phyloP scores from a whole-genome alignment of 2,888 invertebrate species.

The Heliconius aoede region DNA sequence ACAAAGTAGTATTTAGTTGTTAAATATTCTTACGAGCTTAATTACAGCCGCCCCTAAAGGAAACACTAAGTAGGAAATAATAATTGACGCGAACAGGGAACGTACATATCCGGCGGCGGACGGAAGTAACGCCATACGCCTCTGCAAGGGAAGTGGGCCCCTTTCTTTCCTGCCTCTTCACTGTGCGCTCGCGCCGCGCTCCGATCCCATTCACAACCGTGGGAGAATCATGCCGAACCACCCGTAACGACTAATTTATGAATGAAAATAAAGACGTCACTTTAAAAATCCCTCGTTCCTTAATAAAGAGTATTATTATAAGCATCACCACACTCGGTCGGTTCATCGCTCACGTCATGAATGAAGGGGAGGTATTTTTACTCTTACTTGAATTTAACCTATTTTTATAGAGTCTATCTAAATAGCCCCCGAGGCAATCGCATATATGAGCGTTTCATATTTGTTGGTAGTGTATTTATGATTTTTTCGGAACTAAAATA shows the following conservation, averaged over 20 bases:
- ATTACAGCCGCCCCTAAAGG: slow-evolving; percentile 60
- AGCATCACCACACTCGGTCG: slow-evolving; percentile 60
- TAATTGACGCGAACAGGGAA: slow-evolving; percentile 76
- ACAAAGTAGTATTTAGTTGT: slow-evolving; percentile 20
- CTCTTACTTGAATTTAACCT: slow-evolving; percentile 58
- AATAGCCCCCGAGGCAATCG: slow-evolving; percentile 41
- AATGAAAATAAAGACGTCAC: slow-evolving; percentile 72
- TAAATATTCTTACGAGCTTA: slow-evolving; percentile 46
- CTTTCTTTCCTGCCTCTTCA: slow-evolving; percentile 72
- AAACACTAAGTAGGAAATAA: slow-evolving; percentile 78
- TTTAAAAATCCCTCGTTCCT: slow-evolving; percentile 56
- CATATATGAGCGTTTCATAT: slow-evolving; percentile 30
- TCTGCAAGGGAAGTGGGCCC: slow-evolving; percentile 76
- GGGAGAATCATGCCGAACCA: slow-evolving; percentile 71
- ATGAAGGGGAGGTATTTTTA: slow-evolving; percentile 68
- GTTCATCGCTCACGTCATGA: slow-evolving; percentile 59
- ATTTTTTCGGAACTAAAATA: slow-evolving; percentile 43
- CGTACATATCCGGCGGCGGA: slow-evolving; percentile 73
- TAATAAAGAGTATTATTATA: slow-evolving; percentile 60
- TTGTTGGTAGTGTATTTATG: slow-evolving; percentile 32
- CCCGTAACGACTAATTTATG: slow-evolving; percentile 70
- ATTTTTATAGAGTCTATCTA: slow-evolving; percentile 57
- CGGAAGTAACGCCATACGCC: slow-evolving; percentile 77
- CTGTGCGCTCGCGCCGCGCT: slow-evolving; percentile 51
- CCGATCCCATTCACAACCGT: slow-evolving; percentile 70